Evolutionary conservation across 2,888 invertebrate genomes (phyloP), one percentile per base, ranked within the genome.

Genomic region (Troilus luridus): DNA sequence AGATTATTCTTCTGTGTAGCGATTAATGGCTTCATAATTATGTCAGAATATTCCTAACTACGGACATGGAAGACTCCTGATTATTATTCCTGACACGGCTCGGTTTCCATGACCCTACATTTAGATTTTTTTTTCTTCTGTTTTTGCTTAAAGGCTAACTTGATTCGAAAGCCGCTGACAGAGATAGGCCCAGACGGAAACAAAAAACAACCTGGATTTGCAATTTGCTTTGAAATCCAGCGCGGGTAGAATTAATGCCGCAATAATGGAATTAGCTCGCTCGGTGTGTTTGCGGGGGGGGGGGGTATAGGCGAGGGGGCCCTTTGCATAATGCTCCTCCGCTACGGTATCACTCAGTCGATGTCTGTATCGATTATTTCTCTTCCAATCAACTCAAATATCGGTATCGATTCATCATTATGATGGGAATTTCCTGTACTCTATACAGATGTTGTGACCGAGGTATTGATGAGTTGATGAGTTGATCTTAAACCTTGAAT

Each of bases 141-240:
- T 77, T 41, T 77, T 41, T 41, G 41, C 14, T 3, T 7, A 7
- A 41, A 41, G 72, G 21, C 85, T 56, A 85, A 85, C 56, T 85
- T 56, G 56, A 56, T 85, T 58, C n/a, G 72, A 54, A 56, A 12
- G n/a, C 85, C 56, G 56, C 21, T 56, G 85, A 58, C 85, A 85
- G 56, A 85, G 85, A 85, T 85, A 85, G 56, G 56, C 56, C 6
- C 85, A 58, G 56, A 85, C 12, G 14, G 85, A 56, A 58, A 85
- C 56, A 56, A 85, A 85, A 85, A 85, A 85, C 21, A 85, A 85
- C 10, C 21, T 3, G 88, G 88, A 27, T 88, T 41, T 54, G 88
- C 88, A n/a, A 88, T 88, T 88, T 88, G 60, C 62, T 62, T 88
- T 60, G 88, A 88, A 88, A 88, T 88, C 88, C 88, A 62, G 59